These are phyloP conservation scores for Oncopodura yosiiana DNA, from an alignment of 1,140 invertebrate genomes.

Conservation along the genomic window DNA sequence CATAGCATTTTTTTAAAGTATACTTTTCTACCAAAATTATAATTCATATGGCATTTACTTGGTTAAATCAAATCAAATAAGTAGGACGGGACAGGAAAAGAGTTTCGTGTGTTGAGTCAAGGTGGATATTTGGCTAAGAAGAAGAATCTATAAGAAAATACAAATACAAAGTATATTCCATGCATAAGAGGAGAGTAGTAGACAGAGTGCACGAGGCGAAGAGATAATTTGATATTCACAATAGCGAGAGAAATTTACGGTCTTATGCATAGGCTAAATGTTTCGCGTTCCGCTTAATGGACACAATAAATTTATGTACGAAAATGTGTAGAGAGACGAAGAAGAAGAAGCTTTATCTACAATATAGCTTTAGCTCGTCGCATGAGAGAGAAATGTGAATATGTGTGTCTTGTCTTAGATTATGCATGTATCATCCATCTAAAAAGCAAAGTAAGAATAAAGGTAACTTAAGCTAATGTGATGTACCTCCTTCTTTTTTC, in stretches of 20 bases:
- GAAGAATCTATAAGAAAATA: too few relatives aligned
- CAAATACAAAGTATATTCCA: not conserved
- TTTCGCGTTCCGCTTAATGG: conserved; percentile 35
- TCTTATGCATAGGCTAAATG: conserved; percentile 35
- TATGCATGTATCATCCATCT: too few relatives aligned
- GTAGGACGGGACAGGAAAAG: not conserved
- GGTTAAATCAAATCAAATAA: too few relatives aligned
- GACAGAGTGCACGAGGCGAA: conserved; percentile 14
- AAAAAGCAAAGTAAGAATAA: not conserved
- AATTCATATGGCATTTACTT: too few relatives aligned
- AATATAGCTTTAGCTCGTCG: too few relatives aligned
- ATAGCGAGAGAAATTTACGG: conserved; percentile 32
- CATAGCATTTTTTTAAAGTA: too few relatives aligned
- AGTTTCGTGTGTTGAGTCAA: not conserved
- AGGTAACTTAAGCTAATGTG: conserved; percentile 4
- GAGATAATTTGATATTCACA: conserved; percentile 35
- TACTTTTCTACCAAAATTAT: too few relatives aligned
- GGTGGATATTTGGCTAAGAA: not conserved
- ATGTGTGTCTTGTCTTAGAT: too few relatives aligned
- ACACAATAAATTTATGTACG: conserved; percentile 34
- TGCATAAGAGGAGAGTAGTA: not conserved
- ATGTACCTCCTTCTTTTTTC: too few relatives aligned
- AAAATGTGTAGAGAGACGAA: not conserved
- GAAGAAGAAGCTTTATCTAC: not conserved
- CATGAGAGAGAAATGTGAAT: too few relatives aligned